These are phyloP conservation scores for Nephrotoma flavescens DNA, from an alignment of 2,888 invertebrate genomes.

Conservation along the genomic window DNA sequence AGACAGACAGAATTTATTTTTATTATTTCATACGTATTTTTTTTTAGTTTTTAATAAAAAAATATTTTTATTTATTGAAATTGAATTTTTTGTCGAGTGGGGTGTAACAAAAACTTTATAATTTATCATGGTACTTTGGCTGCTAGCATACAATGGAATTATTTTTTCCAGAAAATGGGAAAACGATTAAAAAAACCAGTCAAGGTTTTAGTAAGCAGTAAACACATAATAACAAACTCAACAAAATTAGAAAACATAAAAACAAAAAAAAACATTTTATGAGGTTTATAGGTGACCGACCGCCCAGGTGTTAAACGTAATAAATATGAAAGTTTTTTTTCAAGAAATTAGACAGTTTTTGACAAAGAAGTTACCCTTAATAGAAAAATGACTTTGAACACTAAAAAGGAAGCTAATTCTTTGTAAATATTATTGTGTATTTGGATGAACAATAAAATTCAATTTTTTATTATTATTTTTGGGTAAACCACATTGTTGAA, in stretches of 20 bases:
- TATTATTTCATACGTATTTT: background rate
- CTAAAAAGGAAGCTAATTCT: background rate
- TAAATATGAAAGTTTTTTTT: background rate
- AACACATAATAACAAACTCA: background rate
- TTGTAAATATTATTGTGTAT: background rate
- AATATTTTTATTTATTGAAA: background rate
- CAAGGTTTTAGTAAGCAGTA: background rate
- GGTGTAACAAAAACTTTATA: background rate
- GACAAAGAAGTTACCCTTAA: background rate
- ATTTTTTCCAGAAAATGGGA: background rate
- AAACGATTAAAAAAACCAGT: background rate
- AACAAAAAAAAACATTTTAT: background rate
- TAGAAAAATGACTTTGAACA: background rate
- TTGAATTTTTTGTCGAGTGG: background rate
- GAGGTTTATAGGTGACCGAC: background rate
- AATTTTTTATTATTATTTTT: background rate
- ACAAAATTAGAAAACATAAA: background rate
- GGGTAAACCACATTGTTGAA: background rate
- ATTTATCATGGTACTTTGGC: background rate
- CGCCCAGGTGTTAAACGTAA: conserved; percentile 1
- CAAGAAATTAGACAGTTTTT: background rate
- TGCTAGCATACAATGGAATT: background rate
- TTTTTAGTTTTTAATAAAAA: background rate
- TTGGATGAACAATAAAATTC: background rate
- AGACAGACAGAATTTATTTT: background rate